Evolutionary conservation across 2,888 invertebrate species (phyloP).

Genomic region (Ptychoptera contaminata): DNA sequence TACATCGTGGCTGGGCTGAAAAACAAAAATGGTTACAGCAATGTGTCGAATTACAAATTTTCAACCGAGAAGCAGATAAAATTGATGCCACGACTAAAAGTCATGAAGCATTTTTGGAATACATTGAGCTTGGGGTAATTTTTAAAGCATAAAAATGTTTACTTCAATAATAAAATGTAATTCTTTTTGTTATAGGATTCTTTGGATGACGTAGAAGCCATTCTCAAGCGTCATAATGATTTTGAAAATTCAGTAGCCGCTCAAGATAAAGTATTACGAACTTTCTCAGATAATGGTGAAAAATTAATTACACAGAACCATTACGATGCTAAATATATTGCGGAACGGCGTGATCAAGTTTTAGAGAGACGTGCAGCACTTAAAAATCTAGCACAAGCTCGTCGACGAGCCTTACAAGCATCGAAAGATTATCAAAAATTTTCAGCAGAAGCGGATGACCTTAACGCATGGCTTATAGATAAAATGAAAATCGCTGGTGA

Average conservation of each 20-base stretch:
- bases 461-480: slow-evolving; percentile 79
- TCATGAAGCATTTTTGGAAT: slow-evolving; percentile 86
- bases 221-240: slow-evolving; percentile 84
- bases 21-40: slow-evolving; percentile 78
- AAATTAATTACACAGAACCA: slow-evolving; percentile 63
- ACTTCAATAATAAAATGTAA: background rate
- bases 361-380: slow-evolving; percentile 57
- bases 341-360: slow-evolving; percentile 58
- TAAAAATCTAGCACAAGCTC: slow-evolving; percentile 53
- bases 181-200: slow-evolving; percentile 42
- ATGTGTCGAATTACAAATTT: slow-evolving; percentile 74
- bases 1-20: slow-evolving; percentile 66
- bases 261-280: slow-evolving; percentile 79
- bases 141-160: background rate
- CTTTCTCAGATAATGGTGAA: slow-evolving; percentile 70
- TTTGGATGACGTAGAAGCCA: slow-evolving; percentile 79
- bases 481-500: slow-evolving; percentile 84
- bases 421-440: slow-evolving; percentile 87
- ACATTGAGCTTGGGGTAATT: slow-evolving; percentile 68
- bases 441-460: slow-evolving; percentile 79
- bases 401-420: slow-evolving; percentile 60
- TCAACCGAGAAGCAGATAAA: slow-evolving; percentile 92
- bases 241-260: slow-evolving; percentile 82
- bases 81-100: slow-evolving; percentile 90
- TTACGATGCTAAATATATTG: slow-evolving; percentile 60